Evolutionary conservation across 2,797 vertebrate genomes (phyloP).

Genomic region (Holocentrus rufus): DNA sequence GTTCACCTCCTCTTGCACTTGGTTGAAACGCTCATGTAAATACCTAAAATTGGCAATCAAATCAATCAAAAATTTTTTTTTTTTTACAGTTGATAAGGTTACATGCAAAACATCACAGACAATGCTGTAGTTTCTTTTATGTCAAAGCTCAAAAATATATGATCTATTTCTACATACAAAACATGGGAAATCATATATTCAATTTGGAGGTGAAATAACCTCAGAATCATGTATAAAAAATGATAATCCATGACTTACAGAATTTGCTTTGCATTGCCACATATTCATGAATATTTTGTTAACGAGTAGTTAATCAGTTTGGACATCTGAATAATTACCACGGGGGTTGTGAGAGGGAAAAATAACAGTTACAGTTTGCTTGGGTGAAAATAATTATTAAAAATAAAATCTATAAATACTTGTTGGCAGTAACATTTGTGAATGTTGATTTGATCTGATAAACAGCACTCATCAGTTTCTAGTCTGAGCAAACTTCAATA

Average conservation of each 20-base stretch:
- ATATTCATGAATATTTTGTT: background rate
- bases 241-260: too few relatives aligned
- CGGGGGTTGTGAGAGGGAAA: too few relatives aligned
- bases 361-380: too few relatives aligned
- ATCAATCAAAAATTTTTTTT: background rate
- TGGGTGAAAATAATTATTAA: background rate
- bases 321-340: too few relatives aligned
- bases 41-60: too few relatives aligned
- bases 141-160: background rate
- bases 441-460: background rate
- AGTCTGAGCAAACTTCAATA: too few relatives aligned
- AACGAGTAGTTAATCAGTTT: too few relatives aligned
- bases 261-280: background rate
- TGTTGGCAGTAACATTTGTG: background rate
- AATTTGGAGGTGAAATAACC: background rate
- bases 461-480: background rate
- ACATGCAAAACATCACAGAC: background rate
- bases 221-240: background rate
- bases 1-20: slow-evolving; percentile 94
- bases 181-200: background rate
- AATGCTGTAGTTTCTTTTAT: background rate
- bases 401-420: background rate
- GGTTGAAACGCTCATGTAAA: slow-evolving; percentile 93
- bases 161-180: background rate
- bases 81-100: background rate